These are phyloP conservation scores for Pitta sordida DNA, from an alignment of 2,113 vertebrate genomes.

Conservation along the genomic window DNA sequence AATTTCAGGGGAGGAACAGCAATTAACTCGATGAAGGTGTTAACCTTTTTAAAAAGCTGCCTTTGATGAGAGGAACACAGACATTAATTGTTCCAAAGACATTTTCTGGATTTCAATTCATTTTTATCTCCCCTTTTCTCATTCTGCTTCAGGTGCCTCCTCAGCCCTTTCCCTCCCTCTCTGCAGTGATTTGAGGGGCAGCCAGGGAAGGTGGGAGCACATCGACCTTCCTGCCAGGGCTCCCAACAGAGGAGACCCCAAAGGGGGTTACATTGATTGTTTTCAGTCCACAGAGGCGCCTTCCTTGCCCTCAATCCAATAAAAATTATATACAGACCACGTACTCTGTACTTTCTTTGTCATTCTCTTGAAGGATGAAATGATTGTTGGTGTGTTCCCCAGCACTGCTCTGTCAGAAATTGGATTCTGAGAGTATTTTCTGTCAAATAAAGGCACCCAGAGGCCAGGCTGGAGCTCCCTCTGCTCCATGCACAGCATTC, in stretches of 20 bases:
- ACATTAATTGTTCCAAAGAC: background rate
- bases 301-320: background rate
- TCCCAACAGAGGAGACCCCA: background rate
- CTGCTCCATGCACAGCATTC: background rate
- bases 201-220: background rate
- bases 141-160: background rate
- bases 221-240: background rate
- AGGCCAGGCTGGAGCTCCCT: background rate
- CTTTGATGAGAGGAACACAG: background rate
- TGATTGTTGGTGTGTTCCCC: background rate
- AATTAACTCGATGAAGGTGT: background rate
- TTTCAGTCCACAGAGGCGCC: too few species aligned
- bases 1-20: background rate
- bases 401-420: background rate
- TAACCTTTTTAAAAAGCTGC: background rate
- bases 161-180: background rate
- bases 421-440: background rate
- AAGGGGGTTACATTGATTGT: rapidly evolving
- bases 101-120: background rate
- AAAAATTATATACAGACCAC: background rate
- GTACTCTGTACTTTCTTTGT: rapidly evolving
- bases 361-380: too few species aligned
- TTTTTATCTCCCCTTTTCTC: background rate
- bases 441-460: background rate
- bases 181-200: background rate